phyloP scores from a whole-genome alignment of 2,113 vertebrate genomes.

The Dinomys branickii region DNA sequence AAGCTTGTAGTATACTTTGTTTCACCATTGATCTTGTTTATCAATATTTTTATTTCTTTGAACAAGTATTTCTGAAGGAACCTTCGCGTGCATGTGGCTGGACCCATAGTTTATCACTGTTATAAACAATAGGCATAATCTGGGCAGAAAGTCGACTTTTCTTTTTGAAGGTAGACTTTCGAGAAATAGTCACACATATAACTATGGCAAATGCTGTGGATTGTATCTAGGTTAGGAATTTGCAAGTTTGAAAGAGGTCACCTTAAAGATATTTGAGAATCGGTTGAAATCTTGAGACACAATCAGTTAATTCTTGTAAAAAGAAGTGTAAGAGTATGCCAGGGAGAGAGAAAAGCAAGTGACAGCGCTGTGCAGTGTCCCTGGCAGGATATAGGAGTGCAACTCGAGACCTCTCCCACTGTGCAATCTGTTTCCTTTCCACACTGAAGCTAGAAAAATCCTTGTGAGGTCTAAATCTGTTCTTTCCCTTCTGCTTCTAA shows the following conservation, averaged over 20 bases:
- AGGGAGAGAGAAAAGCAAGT: background rate
- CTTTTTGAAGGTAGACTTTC: background rate
- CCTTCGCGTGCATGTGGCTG: background rate
- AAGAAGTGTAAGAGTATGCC: background rate
- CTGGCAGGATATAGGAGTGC: background rate
- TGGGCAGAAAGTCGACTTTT: background rate
- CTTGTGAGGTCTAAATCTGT: constrained; percentile 2
- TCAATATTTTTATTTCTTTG: constrained; percentile 16
- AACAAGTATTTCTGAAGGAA: background rate
- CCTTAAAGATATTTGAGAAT: background rate
- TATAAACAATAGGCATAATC: background rate
- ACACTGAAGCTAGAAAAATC: background rate
- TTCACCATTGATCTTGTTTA: background rate
- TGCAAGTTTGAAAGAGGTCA: background rate
- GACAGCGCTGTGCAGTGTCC: background rate
- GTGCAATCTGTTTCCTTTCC: background rate
- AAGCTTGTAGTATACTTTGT: background rate
- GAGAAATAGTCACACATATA: background rate
- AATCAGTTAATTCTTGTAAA: background rate
- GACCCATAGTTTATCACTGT: background rate
- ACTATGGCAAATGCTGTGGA: background rate
- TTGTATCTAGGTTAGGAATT: background rate
- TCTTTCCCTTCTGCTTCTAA: background rate
- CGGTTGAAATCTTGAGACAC: background rate
- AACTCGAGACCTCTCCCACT: background rate